Evolutionary conservation across 2,797 vertebrate species (phyloP).

Genomic region (Eulemur coronatus): DNA sequence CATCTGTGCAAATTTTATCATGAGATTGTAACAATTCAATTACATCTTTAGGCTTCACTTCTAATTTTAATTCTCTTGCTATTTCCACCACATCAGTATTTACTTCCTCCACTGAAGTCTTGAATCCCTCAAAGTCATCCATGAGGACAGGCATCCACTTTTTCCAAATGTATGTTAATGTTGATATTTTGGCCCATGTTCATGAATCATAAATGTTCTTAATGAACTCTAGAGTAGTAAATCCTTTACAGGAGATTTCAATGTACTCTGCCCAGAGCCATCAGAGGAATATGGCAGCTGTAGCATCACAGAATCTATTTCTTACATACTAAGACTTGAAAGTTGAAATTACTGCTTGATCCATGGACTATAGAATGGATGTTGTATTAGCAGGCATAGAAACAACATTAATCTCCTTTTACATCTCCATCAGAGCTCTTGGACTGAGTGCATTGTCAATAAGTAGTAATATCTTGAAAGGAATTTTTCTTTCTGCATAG

Average conservation of each 20-base stretch:
- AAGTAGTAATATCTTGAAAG: neutral
- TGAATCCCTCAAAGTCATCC: neutral
- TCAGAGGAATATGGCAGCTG: neutral
- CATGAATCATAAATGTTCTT: neutral
- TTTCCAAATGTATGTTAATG: neutral
- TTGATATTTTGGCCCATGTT: neutral
- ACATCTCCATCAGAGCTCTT: neutral
- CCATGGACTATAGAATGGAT: neutral
- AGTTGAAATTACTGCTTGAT: neutral
- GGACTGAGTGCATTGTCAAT: neutral
- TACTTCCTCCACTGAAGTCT: neutral
- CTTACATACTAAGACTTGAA: neutral
- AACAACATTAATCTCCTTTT: neutral
- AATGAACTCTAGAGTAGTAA: neutral
- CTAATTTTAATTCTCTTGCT: neutral
- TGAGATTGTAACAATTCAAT: neutral
- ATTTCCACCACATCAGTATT: neutral
- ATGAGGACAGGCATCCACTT: neutral
- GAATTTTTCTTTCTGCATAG: neutral
- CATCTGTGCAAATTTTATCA: neutral
- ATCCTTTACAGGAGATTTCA: neutral
- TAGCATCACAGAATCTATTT: neutral
- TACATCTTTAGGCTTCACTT: neutral
- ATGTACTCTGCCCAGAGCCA: neutral
- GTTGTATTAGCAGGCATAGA: neutral